Percentiles rank a stretch among this genome's conserved stretches.
phyloP scores from a whole-genome alignment of 1,140 invertebrate genomes.

The Aphaenogaster rudis region DNA sequence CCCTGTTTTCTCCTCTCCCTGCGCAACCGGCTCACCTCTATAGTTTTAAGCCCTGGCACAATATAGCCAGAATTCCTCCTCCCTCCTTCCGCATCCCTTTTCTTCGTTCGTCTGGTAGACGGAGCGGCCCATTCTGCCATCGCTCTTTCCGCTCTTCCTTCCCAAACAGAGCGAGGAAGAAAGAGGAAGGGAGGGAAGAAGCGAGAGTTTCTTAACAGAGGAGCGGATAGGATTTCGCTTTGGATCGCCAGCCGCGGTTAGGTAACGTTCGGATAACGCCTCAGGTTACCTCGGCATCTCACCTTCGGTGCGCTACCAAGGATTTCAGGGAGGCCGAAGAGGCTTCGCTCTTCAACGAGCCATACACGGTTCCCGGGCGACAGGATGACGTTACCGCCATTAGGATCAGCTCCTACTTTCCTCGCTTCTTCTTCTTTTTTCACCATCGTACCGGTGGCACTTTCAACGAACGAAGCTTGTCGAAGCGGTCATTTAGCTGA shows the following conservation, averaged over 20 bases:
- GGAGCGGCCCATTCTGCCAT: not conserved
- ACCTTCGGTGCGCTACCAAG: conserved; percentile 78
- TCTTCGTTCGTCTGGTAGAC: conserved; percentile 28
- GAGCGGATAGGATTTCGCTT: conserved; percentile 80
- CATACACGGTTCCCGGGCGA: conserved; percentile 74
- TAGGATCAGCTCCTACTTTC: conserved; percentile 76
- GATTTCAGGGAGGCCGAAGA: conserved; percentile 77
- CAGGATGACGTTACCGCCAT: conserved; percentile 78
- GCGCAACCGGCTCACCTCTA: conserved; percentile 34
- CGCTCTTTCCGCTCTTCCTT: conserved; percentile 36
- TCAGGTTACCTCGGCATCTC: conserved; percentile 80
- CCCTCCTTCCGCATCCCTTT: conserved; percentile 29
- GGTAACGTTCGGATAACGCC: conserved; percentile 79
- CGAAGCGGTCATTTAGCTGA: conserved; percentile 21
- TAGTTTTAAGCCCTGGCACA: conserved; percentile 68
- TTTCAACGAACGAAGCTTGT: conserved; percentile 41
- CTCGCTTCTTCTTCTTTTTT: conserved; percentile 35
- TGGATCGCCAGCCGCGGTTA: conserved; percentile 76
- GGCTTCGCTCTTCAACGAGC: conserved; percentile 75
- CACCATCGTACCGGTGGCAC: conserved; percentile 6
- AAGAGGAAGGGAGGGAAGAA: conserved; percentile 39
- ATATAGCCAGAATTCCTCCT: conserved; percentile 62
- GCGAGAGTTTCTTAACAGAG: conserved; percentile 76
- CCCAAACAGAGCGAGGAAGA: not conserved
- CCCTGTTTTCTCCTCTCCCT: not conserved